Evolutionary conservation across 2,797 vertebrate species (phyloP), one percentile per base, ranked within the genome.

Genomic region (Heterohyrax brucei): DNA sequence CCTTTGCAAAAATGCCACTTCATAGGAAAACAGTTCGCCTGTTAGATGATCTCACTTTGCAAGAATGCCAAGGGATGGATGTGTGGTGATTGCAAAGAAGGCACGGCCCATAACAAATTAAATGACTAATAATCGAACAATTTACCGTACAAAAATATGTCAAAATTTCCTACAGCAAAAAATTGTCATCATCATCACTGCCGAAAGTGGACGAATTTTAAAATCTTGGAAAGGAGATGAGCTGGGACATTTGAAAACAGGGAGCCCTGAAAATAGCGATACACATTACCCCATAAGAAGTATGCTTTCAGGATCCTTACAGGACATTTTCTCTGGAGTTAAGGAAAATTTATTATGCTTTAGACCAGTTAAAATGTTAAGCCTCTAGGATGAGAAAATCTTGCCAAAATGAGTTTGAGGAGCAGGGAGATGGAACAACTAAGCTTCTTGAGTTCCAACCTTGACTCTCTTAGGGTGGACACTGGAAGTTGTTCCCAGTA

Each of bases 121-220:
- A 81, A 21, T 16, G 72, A 78, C 78, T 76, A 78, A 77, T 72
- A 72, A 83, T 28, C 46, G 10, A 82, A 39, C 64, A 48, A 80
- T 75, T 79, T 80, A 85, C 72, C 83, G 70, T 22, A 62, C 44
- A 87, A 91, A 89, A 87, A 56, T 64, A 64, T 56, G 83, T 87
- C 62, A 91, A 70, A n/a, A 28, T 76, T 77, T 83, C 87, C 89
- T 82, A 62, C 70, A 77, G 59, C 68, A 70, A 61, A 86, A 64
- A 64, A 39, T 39, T 39, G 39, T 39, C 39, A 39, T 39, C 39
- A 24, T 73, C 24, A 56, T 56, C 53, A 56, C 46, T 73, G n/a
- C 46, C 59, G 14, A 18, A 82, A 68, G n/a, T 87, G 59, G 50
- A 48, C 81, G 61, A 24, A 39, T 73, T 68, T 68, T 50, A 68